Conservation (phyloP, 1,140 invertebrate genomes). For the Trichomalopsis sarcophagae region DNA sequence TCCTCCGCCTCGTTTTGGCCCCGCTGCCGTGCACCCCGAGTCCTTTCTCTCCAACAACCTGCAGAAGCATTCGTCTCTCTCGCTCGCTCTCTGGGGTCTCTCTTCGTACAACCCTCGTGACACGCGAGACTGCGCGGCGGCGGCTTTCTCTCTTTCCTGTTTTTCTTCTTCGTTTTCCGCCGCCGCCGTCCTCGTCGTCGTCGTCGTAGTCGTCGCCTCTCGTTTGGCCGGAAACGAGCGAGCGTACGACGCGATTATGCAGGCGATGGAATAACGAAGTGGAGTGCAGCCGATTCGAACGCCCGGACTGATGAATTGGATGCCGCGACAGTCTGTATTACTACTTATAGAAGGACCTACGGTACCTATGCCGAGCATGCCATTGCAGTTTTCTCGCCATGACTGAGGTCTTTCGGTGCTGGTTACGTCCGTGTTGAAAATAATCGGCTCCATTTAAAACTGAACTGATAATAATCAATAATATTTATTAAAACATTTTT, state of each 20-base stretch:
- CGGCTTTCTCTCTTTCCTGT: not conserved
- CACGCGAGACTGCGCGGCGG: not conserved
- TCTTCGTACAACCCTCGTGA: constrained; percentile 3
- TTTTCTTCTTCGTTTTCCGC: not conserved
- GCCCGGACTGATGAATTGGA: constrained; percentile 36
- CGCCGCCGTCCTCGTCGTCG: too few species aligned
- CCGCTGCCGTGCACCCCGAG: not conserved
- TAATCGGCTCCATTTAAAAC: too few species aligned
- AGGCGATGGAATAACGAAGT: constrained; percentile 48
- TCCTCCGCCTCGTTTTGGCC: constrained; percentile 15
- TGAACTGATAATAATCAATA: too few species aligned
- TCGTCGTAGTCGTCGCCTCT: not conserved
- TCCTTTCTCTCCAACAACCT: constrained; percentile 5
- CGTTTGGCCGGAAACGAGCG: constrained; percentile 9
- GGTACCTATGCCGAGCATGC: too few species aligned
- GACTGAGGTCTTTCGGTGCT: too few species aligned
- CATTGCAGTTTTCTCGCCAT: too few species aligned
- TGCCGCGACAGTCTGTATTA: not conserved
- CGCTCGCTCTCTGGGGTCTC: not conserved
- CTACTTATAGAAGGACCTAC: not conserved
- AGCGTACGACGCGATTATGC: constrained; percentile 27
- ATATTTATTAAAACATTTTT: too few species aligned
- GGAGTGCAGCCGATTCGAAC: constrained; percentile 23
- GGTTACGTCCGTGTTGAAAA: too few species aligned
- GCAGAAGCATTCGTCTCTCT: not conserved